Percentiles rank a stretch among this genome's conserved stretches.
Evolutionary conservation across 2,113 vertebrate genomes (phyloP).

Genomic region (Cebus imitator): DNA sequence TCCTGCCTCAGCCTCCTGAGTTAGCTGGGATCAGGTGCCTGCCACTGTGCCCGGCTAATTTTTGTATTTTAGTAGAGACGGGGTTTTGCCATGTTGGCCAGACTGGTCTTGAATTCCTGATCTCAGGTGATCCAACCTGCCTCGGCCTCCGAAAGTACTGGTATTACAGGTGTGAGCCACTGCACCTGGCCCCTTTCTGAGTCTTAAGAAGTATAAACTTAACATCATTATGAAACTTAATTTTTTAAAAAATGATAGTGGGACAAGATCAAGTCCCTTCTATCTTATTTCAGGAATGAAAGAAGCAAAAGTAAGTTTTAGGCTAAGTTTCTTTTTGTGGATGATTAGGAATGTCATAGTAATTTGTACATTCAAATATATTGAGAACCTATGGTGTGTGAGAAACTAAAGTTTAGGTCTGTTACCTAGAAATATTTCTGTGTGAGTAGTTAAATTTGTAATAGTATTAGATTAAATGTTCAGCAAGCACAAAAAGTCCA

Average conservation of each 20-base stretch:
- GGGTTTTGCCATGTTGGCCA: no score
- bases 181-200: not conserved
- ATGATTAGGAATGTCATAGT: not conserved
- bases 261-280: not conserved
- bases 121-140: no score
- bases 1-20: no score
- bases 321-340: not conserved
- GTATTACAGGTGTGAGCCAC: no score
- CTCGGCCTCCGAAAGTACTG: no score
- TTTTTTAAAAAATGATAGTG: not conserved
- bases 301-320: slow-evolving; percentile 40
- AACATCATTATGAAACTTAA: not conserved
- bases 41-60: no score
- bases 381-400: not conserved
- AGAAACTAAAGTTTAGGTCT: not conserved
- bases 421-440: not conserved
- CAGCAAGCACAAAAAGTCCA: not conserved
- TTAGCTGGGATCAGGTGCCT: no score
- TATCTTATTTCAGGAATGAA: slow-evolving; percentile 12
- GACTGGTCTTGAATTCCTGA: no score
- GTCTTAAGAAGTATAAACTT: not conserved
- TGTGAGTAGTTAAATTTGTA: not conserved
- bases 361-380: not conserved
- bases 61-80: no score
- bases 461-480: slow-evolving; percentile 14